Percentiles rank a stretch among this genome's conserved stretches.
phyloP scores from a whole-genome alignment of 1,140 invertebrate species.

The Zaprionus ghesquierei region DNA sequence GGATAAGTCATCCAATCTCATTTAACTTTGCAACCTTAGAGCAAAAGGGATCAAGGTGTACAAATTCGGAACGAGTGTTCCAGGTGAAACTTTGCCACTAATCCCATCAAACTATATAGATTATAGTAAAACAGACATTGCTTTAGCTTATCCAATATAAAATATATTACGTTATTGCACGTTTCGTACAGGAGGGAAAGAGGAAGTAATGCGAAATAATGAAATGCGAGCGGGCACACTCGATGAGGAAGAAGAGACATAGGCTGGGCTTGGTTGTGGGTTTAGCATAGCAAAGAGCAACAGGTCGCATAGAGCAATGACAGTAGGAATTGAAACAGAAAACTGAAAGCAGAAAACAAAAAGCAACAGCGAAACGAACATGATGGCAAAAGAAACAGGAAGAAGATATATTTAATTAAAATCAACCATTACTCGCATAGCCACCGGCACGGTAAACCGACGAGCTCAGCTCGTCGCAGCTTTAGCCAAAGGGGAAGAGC shows the following conservation, averaged over 20 bases:
- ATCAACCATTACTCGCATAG: slow-evolving; percentile 70
- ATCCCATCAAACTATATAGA: background rate
- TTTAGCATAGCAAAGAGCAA: slow-evolving; percentile 14
- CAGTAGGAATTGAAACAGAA: slow-evolving; percentile 3
- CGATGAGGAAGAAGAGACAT: slow-evolving; percentile 7
- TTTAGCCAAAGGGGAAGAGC: background rate
- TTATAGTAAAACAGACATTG: background rate
- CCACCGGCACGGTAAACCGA: slow-evolving; percentile 64
- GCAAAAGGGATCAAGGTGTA: too few relatives aligned
- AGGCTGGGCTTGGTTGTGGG: background rate
- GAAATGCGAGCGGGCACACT: slow-evolving; percentile 4
- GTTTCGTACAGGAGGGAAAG: background rate
- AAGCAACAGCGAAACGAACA: slow-evolving; percentile 33
- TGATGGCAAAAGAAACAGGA: slow-evolving; percentile 72
- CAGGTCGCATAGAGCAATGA: slow-evolving; percentile 11
- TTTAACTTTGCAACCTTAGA: too few relatives aligned
- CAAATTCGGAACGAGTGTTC: too few relatives aligned
- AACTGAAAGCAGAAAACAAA: slow-evolving; percentile 10
- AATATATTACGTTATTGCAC: background rate
- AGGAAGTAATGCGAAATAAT: slow-evolving; percentile 6
- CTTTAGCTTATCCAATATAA: background rate
- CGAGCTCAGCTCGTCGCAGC: slow-evolving; percentile 26
- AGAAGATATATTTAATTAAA: slow-evolving; percentile 81
- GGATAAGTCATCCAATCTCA: too few relatives aligned
- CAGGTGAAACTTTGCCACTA: too few relatives aligned